Base-by-base conservation (phyloP, 2,797 vertebrate species). In the Telmatherina bonti region DNA sequence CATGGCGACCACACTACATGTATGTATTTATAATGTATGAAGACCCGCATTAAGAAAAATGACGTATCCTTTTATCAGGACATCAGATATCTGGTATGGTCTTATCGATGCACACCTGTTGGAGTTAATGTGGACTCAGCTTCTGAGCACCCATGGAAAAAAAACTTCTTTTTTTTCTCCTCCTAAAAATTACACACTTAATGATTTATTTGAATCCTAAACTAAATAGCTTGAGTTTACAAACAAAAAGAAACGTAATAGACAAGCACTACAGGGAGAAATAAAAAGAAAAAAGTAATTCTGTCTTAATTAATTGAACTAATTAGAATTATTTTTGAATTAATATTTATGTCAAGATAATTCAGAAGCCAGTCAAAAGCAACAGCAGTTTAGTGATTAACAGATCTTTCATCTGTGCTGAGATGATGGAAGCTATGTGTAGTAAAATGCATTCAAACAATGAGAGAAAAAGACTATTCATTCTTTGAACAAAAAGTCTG, bases 401-500 rank as follows among this genome's bases (percentile, higher is more conserved):
- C 20, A 30, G n/a, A 36, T 36, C n/a, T 55, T 36, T 41, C 16
- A 30, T 55, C 8, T 65, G 24, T 61, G 20, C 22, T 0, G 1
- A 58, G 8, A 18, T 57, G 47, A 61, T 58, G 24, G 12, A 51
- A 59, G 4, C 20, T 22, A 16, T 74, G 0, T 0, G 33, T 75
- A 45, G 43, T 67, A 15, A 53, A 64, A 75, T 61, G 27, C 41
- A 55, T 56, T 76, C 49, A 22, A 18, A 41, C 35, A 58, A 55
- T 74, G 47, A 22, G 62, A 58, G 41, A 49, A 18, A 78, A 73
- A 65, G 45, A 38, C 31, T 51, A 20, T 16, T 69, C 62, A 33
- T 43, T 63, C 63, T 74, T 74, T 84, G 33, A 72, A 47, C 53
- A 76, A 56, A 10, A 43, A 67, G 58, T 74, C 63, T 69, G 27